These are phyloP conservation scores for Drosophila subquinaria DNA, from an alignment of 2,888 invertebrate genomes.

Conservation along the genomic window DNA sequence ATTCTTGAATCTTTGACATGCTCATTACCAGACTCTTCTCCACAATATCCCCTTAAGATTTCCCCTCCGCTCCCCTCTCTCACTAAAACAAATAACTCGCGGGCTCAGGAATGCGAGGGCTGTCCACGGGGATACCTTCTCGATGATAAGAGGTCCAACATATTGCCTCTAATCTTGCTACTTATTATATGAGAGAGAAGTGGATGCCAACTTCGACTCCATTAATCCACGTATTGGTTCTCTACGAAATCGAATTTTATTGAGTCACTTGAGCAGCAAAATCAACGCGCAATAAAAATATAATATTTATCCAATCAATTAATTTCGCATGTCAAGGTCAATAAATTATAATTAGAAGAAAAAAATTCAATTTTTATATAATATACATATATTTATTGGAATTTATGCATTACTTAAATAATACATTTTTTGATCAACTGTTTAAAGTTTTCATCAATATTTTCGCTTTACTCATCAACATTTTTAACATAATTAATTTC, in stretches of 20 bases:
- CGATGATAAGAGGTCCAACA: conserved; percentile 2
- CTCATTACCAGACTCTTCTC: conserved; percentile 60
- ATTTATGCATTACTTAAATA: background rate
- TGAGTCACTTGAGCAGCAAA: conserved; percentile 27
- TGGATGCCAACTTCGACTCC: background rate
- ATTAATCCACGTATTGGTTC: background rate
- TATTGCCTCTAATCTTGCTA: background rate
- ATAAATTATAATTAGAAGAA: background rate
- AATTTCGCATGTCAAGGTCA: conserved; percentile 19
- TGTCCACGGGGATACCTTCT: conserved; percentile 26
- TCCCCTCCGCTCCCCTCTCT: background rate
- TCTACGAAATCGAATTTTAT: background rate
- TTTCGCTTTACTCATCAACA: too few relatives aligned
- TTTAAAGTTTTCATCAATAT: background rate
- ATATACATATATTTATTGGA: background rate
- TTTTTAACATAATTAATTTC: too few relatives aligned
- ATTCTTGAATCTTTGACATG: conserved; percentile 77
- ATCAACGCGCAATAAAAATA: background rate
- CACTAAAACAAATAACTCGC: conserved; percentile 68
- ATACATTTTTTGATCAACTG: background rate
- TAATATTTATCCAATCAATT: conserved; percentile 13
- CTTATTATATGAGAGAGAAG: background rate
- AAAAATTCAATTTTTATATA: background rate
- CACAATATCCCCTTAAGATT: background rate
- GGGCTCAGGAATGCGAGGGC: conserved; percentile 73